Conservation (phyloP, 35 echinoderm and acorn worm genomes). For the Apostichopus californicus region DNA sequence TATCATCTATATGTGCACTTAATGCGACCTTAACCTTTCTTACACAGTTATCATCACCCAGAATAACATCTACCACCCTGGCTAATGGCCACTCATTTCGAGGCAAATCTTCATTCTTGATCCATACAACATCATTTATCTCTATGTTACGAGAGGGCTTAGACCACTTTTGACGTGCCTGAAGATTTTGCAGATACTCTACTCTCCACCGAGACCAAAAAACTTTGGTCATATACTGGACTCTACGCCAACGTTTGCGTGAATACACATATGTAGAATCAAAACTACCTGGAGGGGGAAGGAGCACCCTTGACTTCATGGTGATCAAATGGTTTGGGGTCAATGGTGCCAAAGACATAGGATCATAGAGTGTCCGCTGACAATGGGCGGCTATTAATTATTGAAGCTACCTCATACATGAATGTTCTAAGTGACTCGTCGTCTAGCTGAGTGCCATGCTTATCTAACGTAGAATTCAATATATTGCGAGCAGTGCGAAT, state of each 20-base stretch:
- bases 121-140: slow-evolving; percentile 52
- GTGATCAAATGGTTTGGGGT: slow-evolving; percentile 70
- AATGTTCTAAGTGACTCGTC: slow-evolving; percentile 81
- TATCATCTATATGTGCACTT: slow-evolving; percentile 28
- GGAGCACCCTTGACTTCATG: background rate
- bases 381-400: background rate
- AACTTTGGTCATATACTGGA: background rate
- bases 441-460: slow-evolving; percentile 58
- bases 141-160: slow-evolving; percentile 10
- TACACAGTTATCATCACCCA: slow-evolving; percentile 37
- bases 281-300: background rate
- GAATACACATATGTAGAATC: background rate
- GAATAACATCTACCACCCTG: slow-evolving; percentile 43
- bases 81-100: slow-evolving; percentile 64
- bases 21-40: slow-evolving; percentile 55
- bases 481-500: slow-evolving; percentile 71
- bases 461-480: slow-evolving; percentile 50
- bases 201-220: slow-evolving; percentile 75
- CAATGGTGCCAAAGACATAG: slow-evolving; percentile 55
- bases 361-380: slow-evolving; percentile 45
- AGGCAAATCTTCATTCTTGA: slow-evolving; percentile 53
- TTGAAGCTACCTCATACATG: slow-evolving; percentile 65
- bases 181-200: slow-evolving; percentile 69
- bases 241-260: background rate
- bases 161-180: slow-evolving; percentile 63